phyloP scores from a whole-genome alignment of 2,888 invertebrate species.

The Leptinotarsa peninsularis region DNA sequence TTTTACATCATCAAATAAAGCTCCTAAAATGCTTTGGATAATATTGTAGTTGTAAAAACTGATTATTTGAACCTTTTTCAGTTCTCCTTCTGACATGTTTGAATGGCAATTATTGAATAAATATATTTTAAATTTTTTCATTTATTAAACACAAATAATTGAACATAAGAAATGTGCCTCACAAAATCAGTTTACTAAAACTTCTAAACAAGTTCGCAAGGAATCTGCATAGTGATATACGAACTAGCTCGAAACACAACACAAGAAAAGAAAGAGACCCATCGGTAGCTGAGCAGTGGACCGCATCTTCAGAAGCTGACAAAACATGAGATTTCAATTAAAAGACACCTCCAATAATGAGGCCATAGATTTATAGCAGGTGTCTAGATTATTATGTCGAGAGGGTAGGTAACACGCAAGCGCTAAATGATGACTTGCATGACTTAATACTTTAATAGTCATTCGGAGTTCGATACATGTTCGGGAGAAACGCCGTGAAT shows the following conservation, averaged over 20 bases:
- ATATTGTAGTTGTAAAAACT: too few relatives aligned
- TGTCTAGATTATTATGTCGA: constrained; percentile 57
- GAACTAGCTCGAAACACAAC: constrained; percentile 3
- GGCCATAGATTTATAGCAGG: constrained; percentile 64
- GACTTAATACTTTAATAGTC: constrained; percentile 42
- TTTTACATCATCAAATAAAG: too few relatives aligned
- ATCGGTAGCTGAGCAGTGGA: constrained; percentile 11
- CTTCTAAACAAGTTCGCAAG: background rate
- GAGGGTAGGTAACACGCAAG: constrained; percentile 55
- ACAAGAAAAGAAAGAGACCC: constrained; percentile 4
- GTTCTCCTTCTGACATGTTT: too few relatives aligned
- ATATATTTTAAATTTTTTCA: too few relatives aligned
- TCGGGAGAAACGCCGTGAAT: constrained; percentile 35
- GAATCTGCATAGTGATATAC: constrained; percentile 16
- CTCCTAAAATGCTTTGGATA: too few relatives aligned
- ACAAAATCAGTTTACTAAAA: background rate
- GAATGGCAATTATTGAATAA: too few relatives aligned
- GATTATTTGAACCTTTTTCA: too few relatives aligned
- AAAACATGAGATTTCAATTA: constrained; percentile 75
- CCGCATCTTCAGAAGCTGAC: constrained; percentile 50
- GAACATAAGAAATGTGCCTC: too few relatives aligned
- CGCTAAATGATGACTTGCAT: constrained; percentile 50
- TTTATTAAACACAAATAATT: too few relatives aligned
- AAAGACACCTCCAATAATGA: constrained; percentile 73
- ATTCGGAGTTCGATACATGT: constrained; percentile 34